Conservation (phyloP, 2,113 vertebrate genomes). For the Ascaphus truei region DNA sequence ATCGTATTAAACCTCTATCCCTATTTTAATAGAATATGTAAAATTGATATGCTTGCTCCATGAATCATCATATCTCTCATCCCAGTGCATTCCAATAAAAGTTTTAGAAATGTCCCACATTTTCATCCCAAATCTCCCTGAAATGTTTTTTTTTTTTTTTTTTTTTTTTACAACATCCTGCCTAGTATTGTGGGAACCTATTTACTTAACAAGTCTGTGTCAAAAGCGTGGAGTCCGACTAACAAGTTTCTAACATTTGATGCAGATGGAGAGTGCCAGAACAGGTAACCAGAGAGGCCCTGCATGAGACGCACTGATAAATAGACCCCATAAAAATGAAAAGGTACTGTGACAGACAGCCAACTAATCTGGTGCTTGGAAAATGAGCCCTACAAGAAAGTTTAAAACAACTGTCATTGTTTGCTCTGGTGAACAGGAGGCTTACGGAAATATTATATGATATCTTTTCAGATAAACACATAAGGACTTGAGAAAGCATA, state of each 20-base stretch:
- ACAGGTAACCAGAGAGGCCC: background rate
- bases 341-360: constrained; percentile 12
- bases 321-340: background rate
- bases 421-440: background rate
- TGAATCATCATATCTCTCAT: too few species aligned
- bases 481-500: background rate
- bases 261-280: background rate
- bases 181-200: background rate
- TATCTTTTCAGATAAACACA: background rate
- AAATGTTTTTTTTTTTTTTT: too few species aligned
- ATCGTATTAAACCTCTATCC: too few species aligned
- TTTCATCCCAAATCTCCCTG: too few species aligned
- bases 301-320: background rate
- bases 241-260: background rate
- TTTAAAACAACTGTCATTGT: constrained; percentile 14
- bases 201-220: background rate
- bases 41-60: too few species aligned
- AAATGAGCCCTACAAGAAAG: constrained; percentile 1
- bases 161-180: background rate
- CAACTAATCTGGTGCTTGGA: background rate
- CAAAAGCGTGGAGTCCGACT: background rate
- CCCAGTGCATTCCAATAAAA: too few species aligned
- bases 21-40: too few species aligned
- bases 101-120: too few species aligned
- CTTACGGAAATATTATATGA: background rate